Conservation (phyloP, 37 sponge, comb jelly and placozoan species). For the Haliclona indistincta region DNA sequence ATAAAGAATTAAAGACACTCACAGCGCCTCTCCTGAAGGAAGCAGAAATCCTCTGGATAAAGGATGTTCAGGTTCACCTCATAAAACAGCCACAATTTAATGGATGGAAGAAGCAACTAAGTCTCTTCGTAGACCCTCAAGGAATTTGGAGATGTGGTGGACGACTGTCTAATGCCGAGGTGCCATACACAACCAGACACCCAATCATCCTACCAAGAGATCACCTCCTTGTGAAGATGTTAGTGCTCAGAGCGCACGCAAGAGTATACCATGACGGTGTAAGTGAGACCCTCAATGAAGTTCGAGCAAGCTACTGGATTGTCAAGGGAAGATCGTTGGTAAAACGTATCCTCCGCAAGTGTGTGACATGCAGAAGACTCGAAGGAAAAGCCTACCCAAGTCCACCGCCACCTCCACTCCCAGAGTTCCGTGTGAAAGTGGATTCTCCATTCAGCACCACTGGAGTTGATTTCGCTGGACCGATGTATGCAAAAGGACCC, state of each 20-base stretch:
- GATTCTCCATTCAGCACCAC: slow-evolving; percentile 12
- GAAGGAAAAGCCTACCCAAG: slow-evolving; percentile 4
- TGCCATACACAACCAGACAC: slow-evolving; percentile 17
- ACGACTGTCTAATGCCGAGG: slow-evolving; percentile 28
- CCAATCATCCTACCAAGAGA: slow-evolving; percentile 22
- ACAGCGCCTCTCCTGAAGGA: background rate
- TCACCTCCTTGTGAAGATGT: background rate
- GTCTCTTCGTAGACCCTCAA: slow-evolving; percentile 9
- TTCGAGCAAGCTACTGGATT: slow-evolving; percentile 27
- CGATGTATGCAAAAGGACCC: too few species aligned
- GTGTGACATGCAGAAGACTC: slow-evolving; percentile 2
- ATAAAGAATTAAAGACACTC: background rate
- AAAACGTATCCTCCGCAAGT: background rate
- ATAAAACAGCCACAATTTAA: background rate
- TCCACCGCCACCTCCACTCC: slow-evolving; percentile 25
- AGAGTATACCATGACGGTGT: slow-evolving; percentile 23
- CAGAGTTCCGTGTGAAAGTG: slow-evolving; percentile 1
- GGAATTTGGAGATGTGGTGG: slow-evolving; percentile 40
- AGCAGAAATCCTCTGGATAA: slow-evolving; percentile 21
- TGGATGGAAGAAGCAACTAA: slow-evolving; percentile 13
- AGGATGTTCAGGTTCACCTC: background rate
- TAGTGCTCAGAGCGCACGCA: slow-evolving; percentile 4
- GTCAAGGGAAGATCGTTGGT: background rate
- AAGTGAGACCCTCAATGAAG: slow-evolving; percentile 28
- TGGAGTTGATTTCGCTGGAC: slow-evolving; percentile 23